Base-by-base conservation (phyloP, 2,888 invertebrate genomes). In the Piscicola geometra region DNA sequence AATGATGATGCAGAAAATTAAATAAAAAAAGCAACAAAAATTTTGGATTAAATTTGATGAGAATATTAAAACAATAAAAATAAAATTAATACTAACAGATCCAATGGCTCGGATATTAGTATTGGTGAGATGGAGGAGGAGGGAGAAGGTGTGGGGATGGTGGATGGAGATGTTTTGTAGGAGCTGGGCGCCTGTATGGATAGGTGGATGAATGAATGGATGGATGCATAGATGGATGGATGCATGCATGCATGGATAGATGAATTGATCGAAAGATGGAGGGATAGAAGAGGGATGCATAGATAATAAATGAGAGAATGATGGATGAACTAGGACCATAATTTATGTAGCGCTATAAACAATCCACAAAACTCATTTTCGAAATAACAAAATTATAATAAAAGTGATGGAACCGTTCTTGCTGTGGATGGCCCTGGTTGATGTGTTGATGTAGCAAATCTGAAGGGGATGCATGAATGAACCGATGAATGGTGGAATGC, bases 401-500 rank as follows among this genome's bases (percentile, higher is more conserved):
- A n/a, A n/a, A n/a, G n/a, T n/a, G n/a, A n/a, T n/a, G n/a, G n/a
- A 9, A 41, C 71, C 71, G 18, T 30, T 89, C 85, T 92, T 92
- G 1, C 90, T 91, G 83, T 91, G 91, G 71, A 88, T 87, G 78
- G 91, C 91, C 81, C 90, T 88, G 0, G 91, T 91, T 69, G 88
- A 86, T 78, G 88, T 86, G 82, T 89, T 90, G 0, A 91, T 86
- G 84, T 90, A 92, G 74, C 92, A 91, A 83, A 92, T 89, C 90
- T 91, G 84, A 52, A 75, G n/a, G 32, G 52, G 0, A 36, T 47
- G 41, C 15, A 56, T 56, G 25, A 25, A 56, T 56, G 25, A 21
- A 47, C 21, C 9, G 50, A 47, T 47, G 21, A 21, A 47, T 47
- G 21, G 50, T 15, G 9, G 21, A 21, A 47, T 47, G 21, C 12